Base-by-base conservation (phyloP, 2,888 invertebrate species). In the Brachypalpus laphriformis region DNA sequence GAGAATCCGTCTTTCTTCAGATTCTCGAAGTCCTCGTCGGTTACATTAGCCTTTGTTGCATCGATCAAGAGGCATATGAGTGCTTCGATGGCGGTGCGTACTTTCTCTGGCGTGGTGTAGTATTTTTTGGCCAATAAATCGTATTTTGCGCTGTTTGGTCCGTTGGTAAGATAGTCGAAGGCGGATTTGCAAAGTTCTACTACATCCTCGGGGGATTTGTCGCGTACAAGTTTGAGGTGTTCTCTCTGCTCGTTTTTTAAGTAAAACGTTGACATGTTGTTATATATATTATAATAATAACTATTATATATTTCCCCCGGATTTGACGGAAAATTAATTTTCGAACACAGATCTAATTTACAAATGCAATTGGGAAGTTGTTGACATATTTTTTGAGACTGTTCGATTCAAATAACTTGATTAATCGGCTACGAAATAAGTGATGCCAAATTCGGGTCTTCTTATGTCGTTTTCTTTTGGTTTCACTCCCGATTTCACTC, bases 31-130 rank as follows among this genome's bases (percentile, higher is more conserved):
- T 89, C 89, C 1, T 87, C 85, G 9, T 88, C 89, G 8, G 87
- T 88, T 91, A 95, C 95, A 92, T 95, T 94, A 86, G 95, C 93
- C 91, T 95, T 95, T 87, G 95, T 95, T 87, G 94, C 94, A 91
- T 96, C 94, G 16, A 96, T 92, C 59, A 96, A 92, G 59, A 96
- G 92, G 90, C 96, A 95, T n/a, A 96, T 93, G 66, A 97, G 91
- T 18, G 95, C 96, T 92, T 96, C 95, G 11, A 96, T 93, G 47
- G 95, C 93, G 0, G 87, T 82, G 87, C 93, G 93, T 11, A 95
- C 93, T 14, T 91, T 88, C 63, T 92, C 92, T 0, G 92, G 87
- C 16, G 93, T 91, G 1, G 93, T 92, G 3, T 93, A 90, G 34
- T 94, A 90, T 89, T 94, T 95, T 87, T 93, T 89, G 37, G 89